A percentile compares a stretch with the other conserved stretches of the same genome.
Conservation (phyloP, 1,140 invertebrate genomes). For the Bombus haemorrhoidalis region DNA sequence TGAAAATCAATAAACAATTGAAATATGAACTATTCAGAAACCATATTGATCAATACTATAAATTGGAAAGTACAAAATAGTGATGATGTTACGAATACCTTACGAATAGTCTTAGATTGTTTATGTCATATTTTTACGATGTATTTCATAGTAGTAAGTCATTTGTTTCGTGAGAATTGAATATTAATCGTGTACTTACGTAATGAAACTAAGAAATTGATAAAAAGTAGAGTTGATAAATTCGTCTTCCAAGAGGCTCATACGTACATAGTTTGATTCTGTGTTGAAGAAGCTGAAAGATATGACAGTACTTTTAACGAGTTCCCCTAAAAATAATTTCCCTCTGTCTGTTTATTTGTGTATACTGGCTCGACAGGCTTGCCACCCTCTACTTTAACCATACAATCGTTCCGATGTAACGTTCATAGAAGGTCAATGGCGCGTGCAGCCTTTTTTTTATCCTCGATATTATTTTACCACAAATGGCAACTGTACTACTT, state of each 20-base stretch:
- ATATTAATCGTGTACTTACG: not conserved
- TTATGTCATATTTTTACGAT: not conserved
- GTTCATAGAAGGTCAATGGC: slow-evolving; percentile 71
- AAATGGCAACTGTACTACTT: slow-evolving; percentile 79
- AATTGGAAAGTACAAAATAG: not conserved
- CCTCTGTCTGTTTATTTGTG: slow-evolving; percentile 48
- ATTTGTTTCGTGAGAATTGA: not conserved
- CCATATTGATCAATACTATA: not conserved
- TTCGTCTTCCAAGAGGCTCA: not conserved
- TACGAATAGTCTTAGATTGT: not conserved
- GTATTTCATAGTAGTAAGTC: not conserved
- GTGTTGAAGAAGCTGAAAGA: not conserved
- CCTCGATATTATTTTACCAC: slow-evolving; percentile 77
- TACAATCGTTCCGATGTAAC: slow-evolving; percentile 16
- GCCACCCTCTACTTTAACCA: slow-evolving; percentile 40
- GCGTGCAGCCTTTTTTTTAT: slow-evolving; percentile 72
- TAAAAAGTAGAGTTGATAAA: not conserved
- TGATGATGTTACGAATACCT: not conserved
- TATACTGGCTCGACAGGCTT: slow-evolving; percentile 26
- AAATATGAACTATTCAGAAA: too few relatives aligned
- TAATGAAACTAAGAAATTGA: not conserved
- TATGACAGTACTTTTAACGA: slow-evolving; percentile 14
- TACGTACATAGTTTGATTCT: not conserved
- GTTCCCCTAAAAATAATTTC: slow-evolving; percentile 39
- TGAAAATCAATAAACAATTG: not conserved